Evolutionary conservation across 2,113 vertebrate genomes (phyloP), one percentile per base, ranked within the genome.

Genomic region (Anguilla rostrata): DNA sequence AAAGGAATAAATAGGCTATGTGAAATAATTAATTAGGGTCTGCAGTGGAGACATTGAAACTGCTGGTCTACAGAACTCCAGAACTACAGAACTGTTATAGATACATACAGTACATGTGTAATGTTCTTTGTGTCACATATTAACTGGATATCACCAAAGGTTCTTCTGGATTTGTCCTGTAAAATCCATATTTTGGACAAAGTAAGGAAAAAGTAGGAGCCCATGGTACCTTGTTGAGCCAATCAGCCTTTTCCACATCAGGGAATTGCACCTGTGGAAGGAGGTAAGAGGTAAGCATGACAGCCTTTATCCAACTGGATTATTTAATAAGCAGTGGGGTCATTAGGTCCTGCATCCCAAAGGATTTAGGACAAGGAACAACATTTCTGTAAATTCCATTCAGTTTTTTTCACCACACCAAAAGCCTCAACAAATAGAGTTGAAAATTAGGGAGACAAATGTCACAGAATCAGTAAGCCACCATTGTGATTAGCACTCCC

Each of bases 191-290:
- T 34, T 39, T 15, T 0, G 2, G 40, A 26, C 6, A 60, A 12
- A 11, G 41, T 29, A 5, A 26, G n/a, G 39, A 5, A 84, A 22
- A 43, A 40, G 41, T 1, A 6, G 34, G n/a, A 43, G 8, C 26
- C 22, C 12, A 7, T 20, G 49, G 91, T 96, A 99, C 98, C 98
- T 99, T 99, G 92, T 99, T 99, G 80, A 98, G 89, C 98, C 98
- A 99, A 49, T 97, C 94, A 7, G 95, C 98, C 78, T 97, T 96
- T 91, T 99, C 98, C 71, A 97, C 95, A 29, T 99, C 97, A 6
- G 96, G 95, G 82, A 99, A 99, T 7, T 97, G 91, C 86, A 99
- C 96, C 98, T 99, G 89, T 60, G 84, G 79, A 78, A 60, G 90
- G 88, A 90, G 1, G 11, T 16, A 39, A 14, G 46, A 15, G n/a